Percentiles rank a stretch among this genome's conserved stretches.
Conservation (phyloP, 2,113 vertebrate genomes). For the Arothron firmamentum region DNA sequence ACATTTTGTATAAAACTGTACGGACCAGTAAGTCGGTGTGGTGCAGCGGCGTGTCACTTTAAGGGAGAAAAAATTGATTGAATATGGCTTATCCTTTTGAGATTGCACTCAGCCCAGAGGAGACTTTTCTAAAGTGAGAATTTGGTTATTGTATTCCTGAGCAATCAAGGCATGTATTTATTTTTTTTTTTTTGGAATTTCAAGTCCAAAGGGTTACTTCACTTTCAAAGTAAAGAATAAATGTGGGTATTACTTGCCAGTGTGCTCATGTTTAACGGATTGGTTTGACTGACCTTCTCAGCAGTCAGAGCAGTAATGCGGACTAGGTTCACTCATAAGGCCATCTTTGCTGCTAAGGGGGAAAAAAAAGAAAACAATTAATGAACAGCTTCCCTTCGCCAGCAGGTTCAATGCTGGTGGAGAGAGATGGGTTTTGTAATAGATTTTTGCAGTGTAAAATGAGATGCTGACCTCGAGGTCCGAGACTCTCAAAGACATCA, state of each 20-base stretch:
- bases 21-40: no score
- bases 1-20: no score
- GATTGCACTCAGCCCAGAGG: no score
- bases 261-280: slow-evolving; percentile 34
- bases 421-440: slow-evolving; percentile 76
- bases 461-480: slow-evolving; percentile 75
- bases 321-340: slow-evolving; percentile 50
- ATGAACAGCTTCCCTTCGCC: slow-evolving; percentile 53
- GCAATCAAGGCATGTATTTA: no score
- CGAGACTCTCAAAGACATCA: slow-evolving; percentile 60
- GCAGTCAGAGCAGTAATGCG: slow-evolving; percentile 42
- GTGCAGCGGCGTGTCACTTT: no score
- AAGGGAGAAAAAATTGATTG: no score
- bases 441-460: slow-evolving; percentile 78
- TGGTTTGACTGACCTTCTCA: slow-evolving; percentile 37
- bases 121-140: no score
- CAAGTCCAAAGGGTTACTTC: neutral
- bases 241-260: no score
- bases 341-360: slow-evolving; percentile 52
- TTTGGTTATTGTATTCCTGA: no score
- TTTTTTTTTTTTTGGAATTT: no score
- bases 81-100: no score
- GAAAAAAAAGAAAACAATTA: slow-evolving; percentile 72
- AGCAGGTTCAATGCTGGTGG: slow-evolving; percentile 61
- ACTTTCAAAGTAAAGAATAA: neutral